Conservation (phyloP, 2,888 invertebrate genomes). For the Drosophila buzzatii region DNA sequence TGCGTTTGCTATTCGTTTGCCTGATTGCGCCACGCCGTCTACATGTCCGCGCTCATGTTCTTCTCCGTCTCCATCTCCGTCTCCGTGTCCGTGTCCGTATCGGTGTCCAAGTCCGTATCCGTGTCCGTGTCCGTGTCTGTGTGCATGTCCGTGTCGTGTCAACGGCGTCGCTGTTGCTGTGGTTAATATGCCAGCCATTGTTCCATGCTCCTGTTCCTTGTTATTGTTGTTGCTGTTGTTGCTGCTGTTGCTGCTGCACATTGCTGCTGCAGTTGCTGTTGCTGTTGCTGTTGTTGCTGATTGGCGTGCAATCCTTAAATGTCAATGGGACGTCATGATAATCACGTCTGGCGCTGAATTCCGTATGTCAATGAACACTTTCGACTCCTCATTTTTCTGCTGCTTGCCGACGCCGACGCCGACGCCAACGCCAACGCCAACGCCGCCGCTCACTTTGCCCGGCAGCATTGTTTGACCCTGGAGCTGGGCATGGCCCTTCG, state of each 20-base stretch:
- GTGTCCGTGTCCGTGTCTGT: conserved; percentile 15
- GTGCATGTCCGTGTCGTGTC: conserved; percentile 58
- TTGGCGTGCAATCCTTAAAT: conserved; percentile 84
- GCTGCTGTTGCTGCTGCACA: conserved; percentile 14
- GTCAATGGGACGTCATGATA: conserved; percentile 91
- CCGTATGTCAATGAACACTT: conserved; percentile 93
- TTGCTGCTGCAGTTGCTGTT: conserved; percentile 17
- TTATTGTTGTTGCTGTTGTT: conserved; percentile 13
- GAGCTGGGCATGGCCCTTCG: conserved; percentile 37
- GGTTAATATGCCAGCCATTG: conserved; percentile 72
- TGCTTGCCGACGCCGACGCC: conserved; percentile 45
- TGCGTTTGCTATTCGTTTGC: conserved; percentile 44
- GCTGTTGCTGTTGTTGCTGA: conserved; percentile 52
- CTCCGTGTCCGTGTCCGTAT: conserved; percentile 3
- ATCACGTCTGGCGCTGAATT: conserved; percentile 96
- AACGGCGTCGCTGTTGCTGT: conserved; percentile 61
- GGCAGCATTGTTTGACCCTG: conserved; percentile 37
- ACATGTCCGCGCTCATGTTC: conserved; percentile 29
- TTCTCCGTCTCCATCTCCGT: conserved; percentile 8
- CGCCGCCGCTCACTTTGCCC: conserved; percentile 24
- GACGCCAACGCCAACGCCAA: conserved; percentile 10
- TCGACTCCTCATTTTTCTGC: conserved; percentile 83
- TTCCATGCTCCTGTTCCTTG: conserved; percentile 24
- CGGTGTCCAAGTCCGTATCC: background rate
- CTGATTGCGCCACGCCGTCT: conserved; percentile 63